Base-by-base conservation (phyloP, 2,888 invertebrate genomes). In the Drosophila kuntzei region DNA sequence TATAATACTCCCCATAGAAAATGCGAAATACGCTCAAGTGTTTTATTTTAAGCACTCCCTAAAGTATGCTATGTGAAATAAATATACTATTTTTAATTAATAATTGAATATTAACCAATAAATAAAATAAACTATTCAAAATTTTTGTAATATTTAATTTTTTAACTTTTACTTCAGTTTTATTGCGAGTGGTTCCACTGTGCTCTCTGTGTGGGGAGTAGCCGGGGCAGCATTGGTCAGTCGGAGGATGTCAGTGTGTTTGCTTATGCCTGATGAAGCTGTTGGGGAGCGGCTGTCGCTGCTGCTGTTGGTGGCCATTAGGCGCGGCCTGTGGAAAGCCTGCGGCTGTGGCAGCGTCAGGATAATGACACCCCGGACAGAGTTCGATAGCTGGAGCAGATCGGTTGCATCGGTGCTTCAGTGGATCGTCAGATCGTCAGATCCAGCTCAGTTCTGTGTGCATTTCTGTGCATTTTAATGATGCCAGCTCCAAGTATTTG, bases 261-360 rank as follows among this genome's bases (percentile, higher is more conserved):
- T 85, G 84, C 79, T 86, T 76, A 78, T 74, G 77, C 82, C 74
- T 86, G 88, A 88, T 83, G 83, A 80, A 86, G 84, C 87, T 86
- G 88, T 86, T 76, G 85, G 87, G 75, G 78, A 72, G 78, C 77
- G 68, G 76, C 64, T 73, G 78, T 59, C 44, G 61, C 46, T 47
- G 69, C 71, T 61, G 84, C 34, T 79, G 79, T 85, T 85, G 88
- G 80, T 83, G 88, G 83, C 88, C 86, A 87, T 83, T 83, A 80
- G 81, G 78, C 81, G 81, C 72, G 78, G 84, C 71, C 71, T 65
- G 70, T 77, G 73, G 61, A 62, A 64, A 73, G 76, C 68, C 73
- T 53, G 64, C 61, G 78, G 78, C 72, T 41, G 39, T 29, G 34
- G 16, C 58, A 3, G 46, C 66, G 58, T 53, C 79, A 75, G 77